Conservation (phyloP, 2,797 vertebrate genomes). For the Chloroceryle inda region DNA sequence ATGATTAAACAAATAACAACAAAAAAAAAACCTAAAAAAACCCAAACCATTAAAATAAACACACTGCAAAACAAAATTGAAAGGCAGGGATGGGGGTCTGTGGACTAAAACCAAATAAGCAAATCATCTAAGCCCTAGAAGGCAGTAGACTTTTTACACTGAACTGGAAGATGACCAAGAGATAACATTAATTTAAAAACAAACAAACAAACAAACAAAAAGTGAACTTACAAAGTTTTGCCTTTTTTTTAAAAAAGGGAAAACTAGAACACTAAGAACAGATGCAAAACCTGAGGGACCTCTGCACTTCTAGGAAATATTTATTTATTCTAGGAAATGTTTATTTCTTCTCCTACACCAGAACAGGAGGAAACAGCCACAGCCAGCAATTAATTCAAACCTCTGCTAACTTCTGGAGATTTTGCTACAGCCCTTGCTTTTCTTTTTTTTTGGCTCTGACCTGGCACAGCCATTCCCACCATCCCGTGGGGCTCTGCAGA, state of each 20-base stretch:
- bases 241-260: background rate
- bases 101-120: background rate
- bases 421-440: background rate
- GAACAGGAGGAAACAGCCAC: background rate
- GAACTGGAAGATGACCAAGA: background rate
- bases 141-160: background rate
- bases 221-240: background rate
- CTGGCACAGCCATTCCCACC: fast-evolving
- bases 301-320: background rate
- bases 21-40: background rate
- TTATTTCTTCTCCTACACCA: background rate
- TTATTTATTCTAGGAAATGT: no score
- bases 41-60: background rate
- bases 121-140: background rate
- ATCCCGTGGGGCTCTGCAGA: fast-evolving
- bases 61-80: background rate
- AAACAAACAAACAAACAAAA: background rate
- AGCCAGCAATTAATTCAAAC: background rate
- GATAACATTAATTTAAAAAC: background rate
- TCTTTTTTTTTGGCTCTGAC: background rate
- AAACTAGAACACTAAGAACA: background rate
- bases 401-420: background rate
- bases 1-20: background rate
- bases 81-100: no score
- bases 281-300: background rate